Evolutionary conservation across 2,797 vertebrate genomes (phyloP).

Genomic region (Tokudaia muenninki): DNA sequence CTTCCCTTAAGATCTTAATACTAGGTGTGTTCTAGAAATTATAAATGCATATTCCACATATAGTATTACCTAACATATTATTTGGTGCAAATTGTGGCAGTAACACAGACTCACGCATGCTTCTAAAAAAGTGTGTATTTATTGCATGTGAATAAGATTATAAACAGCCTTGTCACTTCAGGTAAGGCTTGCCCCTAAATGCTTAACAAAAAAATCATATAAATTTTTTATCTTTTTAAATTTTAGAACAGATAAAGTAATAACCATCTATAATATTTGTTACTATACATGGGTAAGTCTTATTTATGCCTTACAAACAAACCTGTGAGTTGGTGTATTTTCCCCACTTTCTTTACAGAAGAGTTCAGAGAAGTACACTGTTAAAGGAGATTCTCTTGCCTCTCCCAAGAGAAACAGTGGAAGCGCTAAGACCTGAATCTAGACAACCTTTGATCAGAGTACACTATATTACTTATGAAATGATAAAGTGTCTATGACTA

Average conservation of each 20-base stretch:
- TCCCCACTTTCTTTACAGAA: not conserved
- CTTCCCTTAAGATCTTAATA: constrained; percentile 3
- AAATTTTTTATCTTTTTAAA: not conserved
- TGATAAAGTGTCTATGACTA: not conserved
- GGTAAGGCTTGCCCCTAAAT: not conserved
- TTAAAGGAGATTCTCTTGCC: not conserved
- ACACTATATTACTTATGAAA: not conserved
- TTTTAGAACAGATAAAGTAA: not conserved
- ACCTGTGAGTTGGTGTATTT: not conserved
- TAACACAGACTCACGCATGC: constrained; percentile 17
- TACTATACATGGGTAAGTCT: not conserved
- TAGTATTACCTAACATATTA: not conserved
- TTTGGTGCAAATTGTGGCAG: not conserved
- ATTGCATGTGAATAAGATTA: not conserved
- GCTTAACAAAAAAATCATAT: constrained; percentile 33
- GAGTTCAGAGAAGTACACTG: not conserved
- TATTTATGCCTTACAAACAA: not conserved
- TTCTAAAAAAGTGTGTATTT: not conserved
- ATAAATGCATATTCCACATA: not conserved
- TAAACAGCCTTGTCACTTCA: not conserved
- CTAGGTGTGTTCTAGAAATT: not conserved
- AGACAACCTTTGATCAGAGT: not conserved
- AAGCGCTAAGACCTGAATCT: not conserved
- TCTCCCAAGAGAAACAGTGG: not conserved
- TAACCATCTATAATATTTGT: not conserved